Evolutionary conservation across 2,888 invertebrate genomes (phyloP).

Genomic region (Mythimna vitellina): DNA sequence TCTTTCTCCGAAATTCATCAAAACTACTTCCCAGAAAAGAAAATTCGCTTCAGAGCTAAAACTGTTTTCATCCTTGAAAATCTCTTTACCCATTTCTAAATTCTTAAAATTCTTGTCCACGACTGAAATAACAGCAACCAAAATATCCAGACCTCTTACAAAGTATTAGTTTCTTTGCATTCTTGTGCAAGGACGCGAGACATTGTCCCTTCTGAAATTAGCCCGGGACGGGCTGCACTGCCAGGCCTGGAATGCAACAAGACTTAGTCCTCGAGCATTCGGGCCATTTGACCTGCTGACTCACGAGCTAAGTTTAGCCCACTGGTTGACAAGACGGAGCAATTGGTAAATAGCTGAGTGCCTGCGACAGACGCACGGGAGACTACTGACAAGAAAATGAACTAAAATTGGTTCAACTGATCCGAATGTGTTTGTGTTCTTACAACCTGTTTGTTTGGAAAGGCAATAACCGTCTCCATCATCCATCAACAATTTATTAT

Average conservation of each 20-base stretch:
- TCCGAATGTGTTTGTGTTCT: neutral
- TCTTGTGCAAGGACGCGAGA: conserved; percentile 61
- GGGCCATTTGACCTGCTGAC: conserved; percentile 57
- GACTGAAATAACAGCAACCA: conserved; percentile 42
- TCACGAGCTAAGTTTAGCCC: conserved; percentile 53
- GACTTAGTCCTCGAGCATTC: conserved; percentile 42
- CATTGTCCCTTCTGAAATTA: conserved; percentile 60
- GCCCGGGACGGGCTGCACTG: conserved; percentile 25
- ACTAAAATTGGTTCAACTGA: conserved; percentile 14
- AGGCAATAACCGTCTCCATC: neutral
- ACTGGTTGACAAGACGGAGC: conserved; percentile 35
- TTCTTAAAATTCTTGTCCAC: conserved; percentile 23
- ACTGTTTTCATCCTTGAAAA: conserved; percentile 3
- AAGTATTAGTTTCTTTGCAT: conserved; percentile 56
- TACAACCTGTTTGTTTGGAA: neutral
- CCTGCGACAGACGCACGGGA: conserved; percentile 42
- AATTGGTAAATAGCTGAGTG: conserved; percentile 33
- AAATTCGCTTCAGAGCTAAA: neutral
- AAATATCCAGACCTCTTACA: conserved; percentile 41
- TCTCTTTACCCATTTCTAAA: conserved; percentile 27
- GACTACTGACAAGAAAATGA: conserved; percentile 26
- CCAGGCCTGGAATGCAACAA: conserved; percentile 61
- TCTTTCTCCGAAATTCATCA: neutral
- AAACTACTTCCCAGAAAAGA: neutral
- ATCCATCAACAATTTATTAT: neutral